phyloP scores from a whole-genome alignment of 2,797 vertebrate genomes.

The Eulemur mongoz region DNA sequence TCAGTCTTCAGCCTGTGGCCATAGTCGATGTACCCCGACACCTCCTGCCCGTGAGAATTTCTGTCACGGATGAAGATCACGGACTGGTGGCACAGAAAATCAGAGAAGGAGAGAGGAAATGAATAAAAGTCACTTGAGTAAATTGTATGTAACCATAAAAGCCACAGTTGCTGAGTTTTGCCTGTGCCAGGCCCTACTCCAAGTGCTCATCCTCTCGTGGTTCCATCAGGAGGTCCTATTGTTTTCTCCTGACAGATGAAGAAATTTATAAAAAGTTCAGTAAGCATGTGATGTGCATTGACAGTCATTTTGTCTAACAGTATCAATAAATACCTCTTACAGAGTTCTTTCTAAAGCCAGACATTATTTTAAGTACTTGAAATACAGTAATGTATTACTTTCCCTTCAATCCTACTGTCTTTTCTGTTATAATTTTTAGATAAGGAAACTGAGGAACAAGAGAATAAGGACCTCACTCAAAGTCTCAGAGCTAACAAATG shows the following conservation, averaged over 20 bases:
- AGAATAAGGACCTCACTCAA: not conserved
- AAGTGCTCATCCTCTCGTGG: not conserved
- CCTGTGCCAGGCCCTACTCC: rapidly evolving
- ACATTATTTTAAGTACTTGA: not conserved
- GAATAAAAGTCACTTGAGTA: not conserved
- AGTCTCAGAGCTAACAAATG: not conserved
- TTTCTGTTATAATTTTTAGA: not conserved
- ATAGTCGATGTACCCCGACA: slow-evolving; percentile 94
- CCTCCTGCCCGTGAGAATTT: slow-evolving; percentile 90
- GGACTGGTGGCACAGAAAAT: slow-evolving; percentile 87
- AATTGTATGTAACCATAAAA: not conserved
- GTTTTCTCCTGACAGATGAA: not conserved
- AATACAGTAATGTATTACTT: not conserved
- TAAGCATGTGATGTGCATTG: not conserved
- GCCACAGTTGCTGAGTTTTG: not conserved
- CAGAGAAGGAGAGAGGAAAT: not conserved
- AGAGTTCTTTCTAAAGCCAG: not conserved
- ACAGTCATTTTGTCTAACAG: not conserved
- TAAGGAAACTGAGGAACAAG: not conserved
- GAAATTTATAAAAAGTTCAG: not conserved
- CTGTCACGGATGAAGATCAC: slow-evolving; percentile 94
- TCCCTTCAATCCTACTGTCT: not conserved
- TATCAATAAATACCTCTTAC: not conserved
- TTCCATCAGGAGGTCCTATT: not conserved
- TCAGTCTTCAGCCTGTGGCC: slow-evolving; percentile 90